Evolutionary conservation across 2,113 vertebrate species (phyloP), one percentile per base, ranked within the genome.

Genomic region (Danionella cerebrum): DNA sequence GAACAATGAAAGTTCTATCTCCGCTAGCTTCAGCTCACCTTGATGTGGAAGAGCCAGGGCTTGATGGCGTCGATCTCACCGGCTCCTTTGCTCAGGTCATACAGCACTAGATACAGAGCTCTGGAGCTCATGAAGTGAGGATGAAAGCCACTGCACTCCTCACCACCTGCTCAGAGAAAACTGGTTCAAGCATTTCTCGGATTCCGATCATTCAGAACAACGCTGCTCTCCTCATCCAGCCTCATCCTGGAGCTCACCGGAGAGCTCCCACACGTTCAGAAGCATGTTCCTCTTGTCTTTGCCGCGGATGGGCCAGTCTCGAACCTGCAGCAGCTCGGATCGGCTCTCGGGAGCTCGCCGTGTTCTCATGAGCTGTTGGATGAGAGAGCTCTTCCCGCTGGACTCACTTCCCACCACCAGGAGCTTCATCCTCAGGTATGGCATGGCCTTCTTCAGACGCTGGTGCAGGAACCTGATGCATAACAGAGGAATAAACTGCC

Each of bases 1-100:
- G n/a, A n/a, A n/a, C n/a, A n/a, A n/a, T n/a, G n/a, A n/a, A n/a
- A n/a, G n/a, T n/a, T n/a, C n/a, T n/a, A n/a, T n/a, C n/a, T n/a
- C n/a, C n/a, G n/a, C n/a, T n/a, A 33, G 9, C 5, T 33, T 9
- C 29, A 6, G 5, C 79, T 78, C 69, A 95, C 96, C 84, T 98
- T 98, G 78, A 99, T 95, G 78, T 95, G 98, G 78, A 98, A 98
- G 63, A 99, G 92, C 96, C 96, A 99, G 0, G 91, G 94, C 70
- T 96, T 98, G 80, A 99, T 90, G 21, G 90, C 84, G 18, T 97
- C 93, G 69, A 98, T 89, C 75, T 96, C 92, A 22, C 84, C 76
- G 57, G 82, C 82, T 69, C 95, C 96, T 81, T 92, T 95, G 82
- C 94, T 98, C 70, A 96, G 85, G 79, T 98, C 87, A 70, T 93